Evolutionary conservation across 2,797 vertebrate species (phyloP), one percentile per base, ranked within the genome.

Genomic region (Mormyrus hasselquistii): DNA sequence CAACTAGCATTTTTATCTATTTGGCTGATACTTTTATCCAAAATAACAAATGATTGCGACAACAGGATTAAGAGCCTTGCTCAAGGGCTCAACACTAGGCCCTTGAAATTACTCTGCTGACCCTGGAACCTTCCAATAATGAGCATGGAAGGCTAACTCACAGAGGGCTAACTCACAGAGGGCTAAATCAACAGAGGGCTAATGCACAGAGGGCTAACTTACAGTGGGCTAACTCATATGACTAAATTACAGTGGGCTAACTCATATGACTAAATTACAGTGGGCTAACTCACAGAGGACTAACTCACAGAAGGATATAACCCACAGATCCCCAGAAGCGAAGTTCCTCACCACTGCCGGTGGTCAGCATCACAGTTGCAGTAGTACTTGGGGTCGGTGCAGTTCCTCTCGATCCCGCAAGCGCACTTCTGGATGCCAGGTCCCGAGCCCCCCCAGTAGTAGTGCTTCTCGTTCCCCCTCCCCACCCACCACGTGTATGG

Each of bases 361-460:
- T 95, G 95, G 91, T 99, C 98, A 0, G 98, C 98, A 0, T 99
- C 98, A 10, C 98, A 99, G 96, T 99, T 98, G 94, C 98, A 99
- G 94, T 95, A 95, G 94, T 95, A 95, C 90, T 93, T 97, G 79
- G 97, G 94, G 87, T 98, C 96, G 0, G 96, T 98, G 88, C 98
- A 99, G 95, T 99, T 99, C 87, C 97, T 96, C 73, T 99, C 96
- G 0, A 99, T 99, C 25, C 98, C 98, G 0, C 98, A 99, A 86
- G 98, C 96, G 52, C 98, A 99, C 91, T 99, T 99, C 90, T 99
- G 98, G 88, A 99, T 97, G 0, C 98, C 98, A 0, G 98, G 98
- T 59, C 96, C 97, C 0, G 98, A 99, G 25, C 98, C 98, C 0
- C 98, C 98, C 98, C 98, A 99, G 83, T 99, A 99, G 91, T 95